These are phyloP conservation scores for Connochaetes taurinus DNA, from an alignment of 2,113 vertebrate genomes.

Conservation along the genomic window DNA sequence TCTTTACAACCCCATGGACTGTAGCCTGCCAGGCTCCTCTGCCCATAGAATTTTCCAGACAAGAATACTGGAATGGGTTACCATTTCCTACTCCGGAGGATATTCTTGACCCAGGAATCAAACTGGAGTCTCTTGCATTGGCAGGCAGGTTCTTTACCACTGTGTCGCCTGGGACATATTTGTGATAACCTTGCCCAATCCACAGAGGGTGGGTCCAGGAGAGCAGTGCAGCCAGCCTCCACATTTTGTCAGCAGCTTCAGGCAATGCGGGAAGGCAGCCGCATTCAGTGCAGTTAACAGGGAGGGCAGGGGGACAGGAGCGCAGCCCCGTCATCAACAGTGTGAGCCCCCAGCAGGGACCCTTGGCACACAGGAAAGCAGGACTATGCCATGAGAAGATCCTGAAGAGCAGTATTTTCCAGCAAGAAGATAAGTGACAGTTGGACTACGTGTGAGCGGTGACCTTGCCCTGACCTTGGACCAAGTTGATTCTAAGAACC, in stretches of 20 bases:
- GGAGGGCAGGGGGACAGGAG: background rate
- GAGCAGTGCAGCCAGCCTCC: background rate
- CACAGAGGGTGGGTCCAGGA: background rate
- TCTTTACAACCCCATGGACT: background rate
- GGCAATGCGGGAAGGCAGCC: background rate
- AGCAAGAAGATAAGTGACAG: background rate
- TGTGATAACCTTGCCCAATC: background rate
- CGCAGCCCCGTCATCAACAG: background rate
- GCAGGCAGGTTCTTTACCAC: background rate
- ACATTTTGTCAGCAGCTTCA: background rate
- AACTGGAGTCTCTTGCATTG: background rate
- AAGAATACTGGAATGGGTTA: background rate
- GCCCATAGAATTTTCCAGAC: background rate
- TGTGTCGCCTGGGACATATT: background rate
- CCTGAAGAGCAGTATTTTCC: background rate
- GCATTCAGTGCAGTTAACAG: background rate
- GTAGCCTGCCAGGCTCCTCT: background rate
- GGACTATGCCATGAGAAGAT: background rate
- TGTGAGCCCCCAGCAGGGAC: background rate
- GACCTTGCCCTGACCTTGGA: background rate
- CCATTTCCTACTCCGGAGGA: background rate
- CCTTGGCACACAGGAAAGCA: background rate
- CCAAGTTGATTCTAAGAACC: background rate
- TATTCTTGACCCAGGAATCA: background rate
- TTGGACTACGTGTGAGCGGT: background rate